Conservation (phyloP, 2,113 vertebrate species). For the Alces alces region DNA sequence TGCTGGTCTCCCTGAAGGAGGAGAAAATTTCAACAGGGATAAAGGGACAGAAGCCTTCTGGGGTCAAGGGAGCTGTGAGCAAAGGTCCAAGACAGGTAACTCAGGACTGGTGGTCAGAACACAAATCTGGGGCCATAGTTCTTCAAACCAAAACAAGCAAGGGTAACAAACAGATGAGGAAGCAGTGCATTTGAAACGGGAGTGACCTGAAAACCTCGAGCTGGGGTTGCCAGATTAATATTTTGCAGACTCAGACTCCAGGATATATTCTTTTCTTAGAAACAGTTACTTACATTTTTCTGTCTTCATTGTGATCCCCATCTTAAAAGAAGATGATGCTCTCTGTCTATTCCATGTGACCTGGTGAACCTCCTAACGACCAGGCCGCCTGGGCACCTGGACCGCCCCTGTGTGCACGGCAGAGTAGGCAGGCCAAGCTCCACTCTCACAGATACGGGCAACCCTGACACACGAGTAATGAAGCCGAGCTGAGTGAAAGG, state of each 20-base stretch:
- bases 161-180: neutral
- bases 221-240: neutral
- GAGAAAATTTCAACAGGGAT: neutral
- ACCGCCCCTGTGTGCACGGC: accelerated
- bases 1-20: neutral
- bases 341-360: accelerated
- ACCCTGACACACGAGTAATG: neutral
- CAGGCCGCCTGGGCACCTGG: accelerated
- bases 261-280: neutral
- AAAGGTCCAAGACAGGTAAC: neutral
- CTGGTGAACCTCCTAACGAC: neutral
- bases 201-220: accelerated
- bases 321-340: neutral
- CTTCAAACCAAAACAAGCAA: neutral
- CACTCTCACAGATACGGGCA: neutral
- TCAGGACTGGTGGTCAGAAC: neutral
- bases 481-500: neutral
- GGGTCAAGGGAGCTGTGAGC: accelerated
- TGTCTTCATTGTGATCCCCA: neutral
- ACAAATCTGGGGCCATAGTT: neutral
- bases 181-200: accelerated
- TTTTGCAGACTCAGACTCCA: neutral
- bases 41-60: too few species aligned
- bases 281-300: neutral
- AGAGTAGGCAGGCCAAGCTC: accelerated